A percentile compares a stretch with the other conserved stretches of the same genome.
Conservation (phyloP, 2,888 invertebrate species). For the Pyrgus malvae region DNA sequence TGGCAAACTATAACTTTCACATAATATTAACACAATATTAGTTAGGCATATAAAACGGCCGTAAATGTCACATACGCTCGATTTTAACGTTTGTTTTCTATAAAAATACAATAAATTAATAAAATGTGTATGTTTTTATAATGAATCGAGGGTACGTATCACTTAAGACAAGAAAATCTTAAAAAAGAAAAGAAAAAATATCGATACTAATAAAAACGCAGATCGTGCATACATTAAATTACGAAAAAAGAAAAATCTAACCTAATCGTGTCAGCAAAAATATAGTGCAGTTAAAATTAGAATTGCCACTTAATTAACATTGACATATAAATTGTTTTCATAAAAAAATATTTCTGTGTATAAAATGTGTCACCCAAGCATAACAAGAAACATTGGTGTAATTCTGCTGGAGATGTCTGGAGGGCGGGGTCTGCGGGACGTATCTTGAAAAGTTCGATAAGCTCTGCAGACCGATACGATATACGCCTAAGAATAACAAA, state of each 20-base stretch:
- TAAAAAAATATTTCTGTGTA: conserved; percentile 81
- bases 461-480: conserved; percentile 15
- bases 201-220: conserved; percentile 76
- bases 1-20: conserved; percentile 78
- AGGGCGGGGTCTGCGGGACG: conserved; percentile 4
- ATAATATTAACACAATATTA: conserved; percentile 74
- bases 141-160: conserved; percentile 48
- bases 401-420: conserved; percentile 49
- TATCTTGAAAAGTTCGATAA: neutral
- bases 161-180: conserved; percentile 50
- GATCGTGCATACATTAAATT: conserved; percentile 79
- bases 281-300: conserved; percentile 78
- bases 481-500: conserved; percentile 17
- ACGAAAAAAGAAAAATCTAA: conserved; percentile 67
- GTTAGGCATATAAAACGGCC: conserved; percentile 61
- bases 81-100: conserved; percentile 34
- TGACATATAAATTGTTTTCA: conserved; percentile 74
- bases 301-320: conserved; percentile 79
- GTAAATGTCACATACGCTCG: conserved; percentile 50
- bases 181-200: conserved; percentile 53
- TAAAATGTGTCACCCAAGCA: conserved; percentile 77
- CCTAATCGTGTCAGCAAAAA: conserved; percentile 81
- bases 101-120: conserved; percentile 57
- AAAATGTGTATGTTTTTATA: conserved; percentile 50
- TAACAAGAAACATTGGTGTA: conserved; percentile 63